phyloP scores from a whole-genome alignment of 64 coral and sea anemone species.

The Montipora capricornis region DNA sequence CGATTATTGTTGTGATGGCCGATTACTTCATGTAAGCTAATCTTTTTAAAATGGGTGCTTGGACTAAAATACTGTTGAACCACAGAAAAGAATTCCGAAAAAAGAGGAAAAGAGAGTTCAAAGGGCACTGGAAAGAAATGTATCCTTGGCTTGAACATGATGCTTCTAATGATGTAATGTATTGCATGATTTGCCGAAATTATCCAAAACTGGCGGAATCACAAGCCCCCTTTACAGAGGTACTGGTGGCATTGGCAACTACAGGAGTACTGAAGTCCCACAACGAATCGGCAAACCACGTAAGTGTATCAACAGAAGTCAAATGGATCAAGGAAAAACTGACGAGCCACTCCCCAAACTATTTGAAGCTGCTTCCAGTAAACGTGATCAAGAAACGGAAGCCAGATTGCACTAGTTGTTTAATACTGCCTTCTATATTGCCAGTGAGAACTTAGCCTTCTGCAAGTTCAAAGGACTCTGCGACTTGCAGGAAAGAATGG shows the following conservation, averaged over 20 bases:
- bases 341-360: constrained; percentile 39
- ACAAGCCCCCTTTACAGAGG: not conserved
- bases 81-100: not conserved
- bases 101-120: not conserved
- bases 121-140: not conserved
- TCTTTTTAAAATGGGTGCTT: no score
- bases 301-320: constrained; percentile 48
- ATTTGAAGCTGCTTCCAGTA: constrained; percentile 25
- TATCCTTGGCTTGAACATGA: not conserved
- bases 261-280: not conserved
- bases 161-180: not conserved
- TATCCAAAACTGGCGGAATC: constrained; percentile 3
- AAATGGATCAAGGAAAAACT: constrained; percentile 55
- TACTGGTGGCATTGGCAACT: not conserved
- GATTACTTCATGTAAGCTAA: no score
- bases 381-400: not conserved
- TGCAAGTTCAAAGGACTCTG: constrained; percentile 34
- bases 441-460: constrained; percentile 49
- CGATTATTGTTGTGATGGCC: no score
- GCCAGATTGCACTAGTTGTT: constrained; percentile 53
- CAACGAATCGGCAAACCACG: constrained; percentile 29
- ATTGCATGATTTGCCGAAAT: not conserved
- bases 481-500: constrained; percentile 44
- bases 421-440: constrained; percentile 46
- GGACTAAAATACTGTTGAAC: no score